phyloP scores from a whole-genome alignment of 2,888 invertebrate genomes.

The Hydraecia micacea region DNA sequence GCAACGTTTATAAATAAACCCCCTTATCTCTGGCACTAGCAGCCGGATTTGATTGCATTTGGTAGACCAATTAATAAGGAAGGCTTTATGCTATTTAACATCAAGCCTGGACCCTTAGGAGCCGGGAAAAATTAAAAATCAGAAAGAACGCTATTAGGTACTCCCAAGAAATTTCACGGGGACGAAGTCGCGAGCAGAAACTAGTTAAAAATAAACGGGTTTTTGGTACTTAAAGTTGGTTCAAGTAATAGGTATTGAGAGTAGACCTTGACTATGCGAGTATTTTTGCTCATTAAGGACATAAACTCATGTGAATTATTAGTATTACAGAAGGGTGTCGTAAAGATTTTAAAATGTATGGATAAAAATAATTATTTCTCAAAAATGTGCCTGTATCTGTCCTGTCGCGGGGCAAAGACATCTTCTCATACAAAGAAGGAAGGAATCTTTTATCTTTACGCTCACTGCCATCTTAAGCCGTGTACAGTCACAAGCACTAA shows the following conservation, averaged over 20 bases:
- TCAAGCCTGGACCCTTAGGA: neutral
- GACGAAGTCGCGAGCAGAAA: neutral
- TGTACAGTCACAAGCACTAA: too few relatives aligned
- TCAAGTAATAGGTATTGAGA: neutral
- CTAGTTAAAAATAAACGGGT: slow-evolving; percentile 5
- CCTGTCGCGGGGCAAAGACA: neutral
- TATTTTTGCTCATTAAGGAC: slow-evolving; percentile 20
- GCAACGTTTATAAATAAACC: too few relatives aligned
- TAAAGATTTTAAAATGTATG: neutral
- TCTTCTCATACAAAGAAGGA: neutral
- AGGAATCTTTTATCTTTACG: neutral
- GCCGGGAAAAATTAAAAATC: neutral
- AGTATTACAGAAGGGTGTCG: neutral
- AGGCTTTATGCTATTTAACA: neutral
- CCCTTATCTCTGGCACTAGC: neutral
- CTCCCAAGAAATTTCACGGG: neutral
- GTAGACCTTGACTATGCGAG: slow-evolving; percentile 8
- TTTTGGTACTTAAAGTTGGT: neutral
- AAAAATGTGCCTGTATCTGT: neutral
- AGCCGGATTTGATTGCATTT: too few relatives aligned
- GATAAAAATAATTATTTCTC: too few relatives aligned
- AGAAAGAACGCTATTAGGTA: too few relatives aligned
- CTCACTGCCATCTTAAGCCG: neutral
- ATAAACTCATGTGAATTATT: slow-evolving; percentile 27
- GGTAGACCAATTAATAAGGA: neutral